Percentiles rank a stretch among this genome's conserved stretches.
These are phyloP conservation scores for Ceratosolen solmsi DNA, from an alignment of 1,140 invertebrate species.

Conservation along the genomic window DNA sequence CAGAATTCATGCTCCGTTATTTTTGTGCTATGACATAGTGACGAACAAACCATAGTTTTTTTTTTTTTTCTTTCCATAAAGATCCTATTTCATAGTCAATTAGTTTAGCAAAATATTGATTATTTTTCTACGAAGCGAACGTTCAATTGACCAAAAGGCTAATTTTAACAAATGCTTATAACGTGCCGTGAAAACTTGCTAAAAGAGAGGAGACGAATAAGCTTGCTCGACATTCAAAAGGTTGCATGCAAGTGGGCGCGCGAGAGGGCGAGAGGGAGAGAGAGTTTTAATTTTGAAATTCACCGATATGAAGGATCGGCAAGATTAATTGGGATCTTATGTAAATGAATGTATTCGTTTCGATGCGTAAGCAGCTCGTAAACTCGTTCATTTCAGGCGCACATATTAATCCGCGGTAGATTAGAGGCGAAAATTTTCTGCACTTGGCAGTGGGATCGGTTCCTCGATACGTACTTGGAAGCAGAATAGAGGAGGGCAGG, in stretches of 20 bases:
- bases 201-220: neutral
- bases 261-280: too few species aligned
- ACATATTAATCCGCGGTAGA: conserved; percentile 34
- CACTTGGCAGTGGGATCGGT: neutral
- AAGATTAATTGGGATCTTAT: neutral
- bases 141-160: neutral
- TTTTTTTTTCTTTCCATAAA: neutral
- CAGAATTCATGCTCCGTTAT: neutral
- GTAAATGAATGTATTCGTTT: neutral
- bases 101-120: neutral
- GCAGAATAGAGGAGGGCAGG: neutral
- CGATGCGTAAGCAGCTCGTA: conserved; percentile 6
- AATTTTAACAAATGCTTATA: neutral
- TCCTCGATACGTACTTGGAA: neutral
- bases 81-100: neutral
- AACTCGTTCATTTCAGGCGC: neutral
- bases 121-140: neutral
- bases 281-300: neutral
- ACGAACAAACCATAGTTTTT: neutral
- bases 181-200: neutral
- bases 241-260: too few species aligned
- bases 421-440: neutral
- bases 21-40: neutral
- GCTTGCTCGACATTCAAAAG: neutral
- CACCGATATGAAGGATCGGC: neutral